Percentiles rank a stretch among this genome's conserved stretches.
Conservation (phyloP, 2,797 vertebrate genomes). For the Triplophysa yarkandensis region DNA sequence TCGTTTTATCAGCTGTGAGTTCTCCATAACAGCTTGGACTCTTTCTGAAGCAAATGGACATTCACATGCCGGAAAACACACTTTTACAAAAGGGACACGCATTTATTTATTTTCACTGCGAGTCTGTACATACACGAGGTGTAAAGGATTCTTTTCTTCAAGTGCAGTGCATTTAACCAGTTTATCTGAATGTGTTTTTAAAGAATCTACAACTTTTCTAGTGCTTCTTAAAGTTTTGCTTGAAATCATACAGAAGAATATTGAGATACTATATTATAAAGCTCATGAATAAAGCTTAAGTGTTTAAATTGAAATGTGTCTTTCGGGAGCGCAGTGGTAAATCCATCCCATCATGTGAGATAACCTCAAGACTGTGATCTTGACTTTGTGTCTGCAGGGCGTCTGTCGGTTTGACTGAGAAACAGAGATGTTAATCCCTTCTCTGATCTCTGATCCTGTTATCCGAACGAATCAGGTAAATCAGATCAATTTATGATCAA, state of each 20-base stretch:
- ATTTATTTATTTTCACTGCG: no score
- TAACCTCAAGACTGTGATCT: slow-evolving; percentile 66
- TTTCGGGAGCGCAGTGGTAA: not conserved
- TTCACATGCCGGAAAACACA: slow-evolving; percentile 38
- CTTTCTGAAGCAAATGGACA: slow-evolving; percentile 38
- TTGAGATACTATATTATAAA: no score
- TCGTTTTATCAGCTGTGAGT: slow-evolving; percentile 75
- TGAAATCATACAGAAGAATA: no score
- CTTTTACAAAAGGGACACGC: not conserved
- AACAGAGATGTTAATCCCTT: slow-evolving; percentile 77
- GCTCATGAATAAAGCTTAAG: no score
- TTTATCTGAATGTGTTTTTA: no score
- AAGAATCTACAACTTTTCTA: no score
- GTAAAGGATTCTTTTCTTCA: not conserved
- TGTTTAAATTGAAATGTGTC: no score
- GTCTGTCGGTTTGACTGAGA: slow-evolving; percentile 63
- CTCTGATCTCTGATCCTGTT: slow-evolving; percentile 68
- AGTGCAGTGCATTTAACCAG: not conserved
- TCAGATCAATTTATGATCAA: slow-evolving; percentile 59
- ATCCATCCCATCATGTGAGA: slow-evolving; percentile 49
- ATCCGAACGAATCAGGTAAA: slow-evolving; percentile 71
- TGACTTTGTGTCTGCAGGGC: slow-evolving; percentile 56
- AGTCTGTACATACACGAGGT: not conserved
- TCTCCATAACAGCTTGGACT: slow-evolving; percentile 65
- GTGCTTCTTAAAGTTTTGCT: no score